A percentile compares a stretch with the other conserved stretches of the same genome.
phyloP scores from a whole-genome alignment of 2,888 invertebrate genomes.

The Pinctada fucata region DNA sequence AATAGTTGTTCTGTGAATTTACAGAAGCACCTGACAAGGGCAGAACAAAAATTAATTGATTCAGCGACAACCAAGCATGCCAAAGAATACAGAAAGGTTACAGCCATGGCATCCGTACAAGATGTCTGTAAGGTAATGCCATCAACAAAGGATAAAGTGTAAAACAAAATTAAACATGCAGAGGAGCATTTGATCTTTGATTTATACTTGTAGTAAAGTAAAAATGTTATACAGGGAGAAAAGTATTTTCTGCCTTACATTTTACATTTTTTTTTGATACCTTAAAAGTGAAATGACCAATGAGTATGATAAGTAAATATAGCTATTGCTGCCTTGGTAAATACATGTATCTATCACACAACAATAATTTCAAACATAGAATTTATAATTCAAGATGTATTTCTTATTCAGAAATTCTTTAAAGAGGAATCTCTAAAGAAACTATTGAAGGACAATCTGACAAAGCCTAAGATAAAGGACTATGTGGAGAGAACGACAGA shows the following conservation, averaged over 20 bases:
- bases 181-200: too few relatives aligned
- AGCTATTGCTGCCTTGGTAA: too few relatives aligned
- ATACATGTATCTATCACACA: too few relatives aligned
- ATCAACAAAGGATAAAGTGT: neutral
- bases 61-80: conserved; percentile 18
- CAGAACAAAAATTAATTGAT: neutral
- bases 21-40: too few relatives aligned
- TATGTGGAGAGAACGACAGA: conserved; percentile 9
- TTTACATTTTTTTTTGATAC: too few relatives aligned
- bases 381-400: neutral
- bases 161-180: too few relatives aligned
- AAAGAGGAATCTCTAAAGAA: conserved; percentile 1
- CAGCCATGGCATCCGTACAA: conserved; percentile 10
- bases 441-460: neutral
- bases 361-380: neutral
- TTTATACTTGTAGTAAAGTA: too few relatives aligned
- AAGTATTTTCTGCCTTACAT: too few relatives aligned
- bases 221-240: too few relatives aligned
- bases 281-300: too few relatives aligned
- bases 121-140: conserved; percentile 12
- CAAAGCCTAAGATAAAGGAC: neutral
- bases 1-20: too few relatives aligned
- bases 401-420: conserved; percentile 9
- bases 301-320: too few relatives aligned
- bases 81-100: conserved; percentile 22